Evolutionary conservation across 2,797 vertebrate genomes (phyloP), one percentile per base, ranked within the genome.

Genomic region (Ibycter americanus): DNA sequence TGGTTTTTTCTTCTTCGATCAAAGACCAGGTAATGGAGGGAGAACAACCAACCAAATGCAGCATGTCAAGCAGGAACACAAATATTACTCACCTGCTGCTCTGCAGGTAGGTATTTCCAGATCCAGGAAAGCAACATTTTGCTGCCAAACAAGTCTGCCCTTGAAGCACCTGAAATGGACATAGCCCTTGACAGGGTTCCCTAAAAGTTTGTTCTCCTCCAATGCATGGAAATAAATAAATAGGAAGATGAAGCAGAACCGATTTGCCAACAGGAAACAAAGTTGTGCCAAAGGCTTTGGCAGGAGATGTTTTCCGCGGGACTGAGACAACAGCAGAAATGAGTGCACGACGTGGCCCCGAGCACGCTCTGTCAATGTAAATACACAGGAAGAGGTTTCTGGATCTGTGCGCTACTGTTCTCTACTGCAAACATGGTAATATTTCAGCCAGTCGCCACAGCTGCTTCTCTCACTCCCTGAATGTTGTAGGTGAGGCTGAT

Each of bases 381-480:
- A 51, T 3, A 63, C 20, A 73, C 36, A 86, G 84, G 79, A 85
- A 67, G 74, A 52, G 15, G 7, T 10, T 76, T 92, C 34, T 59
- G 62, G 71, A 40, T 88, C 46, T 51, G 91, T 73, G 80, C 68
- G 66, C 54, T 96, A 31, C 23, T 76, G 40, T 66, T 95, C 42
- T 56, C 74, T 78, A 65, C 89, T 86, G 82, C 76, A 95, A 96
- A 92, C 80, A 79, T 49, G 85, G 90, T 87, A 95, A 80, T 92
- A 36, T 70, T 96, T 90, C 52, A 5, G 26, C 72, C 65, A 62
- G n/a, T 70, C 89, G 25, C 76, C 74, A 91, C 94, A 89, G 95
- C 82, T 93, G 93, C n/a, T 73, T 21, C 72, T 54, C 42, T 92
- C 80, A 83, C 51, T 94, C 94, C 87, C 92, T 72, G 22, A n/a